phyloP scores from a whole-genome alignment of 1,140 invertebrate species.

The Drosophila ananassae region DNA sequence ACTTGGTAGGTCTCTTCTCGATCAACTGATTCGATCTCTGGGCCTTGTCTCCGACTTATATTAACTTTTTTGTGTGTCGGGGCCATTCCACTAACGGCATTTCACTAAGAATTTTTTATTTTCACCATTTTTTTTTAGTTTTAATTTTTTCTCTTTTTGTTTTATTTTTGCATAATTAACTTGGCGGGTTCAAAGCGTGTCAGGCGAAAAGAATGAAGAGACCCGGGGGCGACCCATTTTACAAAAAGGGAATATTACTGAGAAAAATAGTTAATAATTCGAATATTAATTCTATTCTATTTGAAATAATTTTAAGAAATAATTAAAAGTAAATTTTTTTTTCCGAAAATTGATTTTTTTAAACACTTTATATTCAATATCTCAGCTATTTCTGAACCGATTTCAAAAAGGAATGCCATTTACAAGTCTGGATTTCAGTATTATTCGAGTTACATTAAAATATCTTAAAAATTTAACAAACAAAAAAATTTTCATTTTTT shows the following conservation, averaged over 20 bases:
- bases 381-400: too few species aligned
- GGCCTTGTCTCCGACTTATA: conserved; percentile 35
- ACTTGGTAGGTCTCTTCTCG: conserved; percentile 16
- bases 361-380: too few species aligned
- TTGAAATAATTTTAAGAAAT: too few species aligned
- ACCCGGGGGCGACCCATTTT: conserved; percentile 39
- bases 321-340: background rate
- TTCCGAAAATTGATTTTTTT: too few species aligned
- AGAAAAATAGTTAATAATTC: background rate
- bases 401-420: too few species aligned
- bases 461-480: too few species aligned
- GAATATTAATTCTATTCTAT: background rate
- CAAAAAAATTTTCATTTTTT: too few species aligned
- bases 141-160: conserved; percentile 4
- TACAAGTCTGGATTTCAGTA: too few species aligned
- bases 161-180: conserved; percentile 58
- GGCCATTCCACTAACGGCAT: conserved; percentile 49
- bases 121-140: conserved; percentile 9
- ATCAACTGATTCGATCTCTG: conserved; percentile 48
- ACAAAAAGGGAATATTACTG: background rate
- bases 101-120: conserved; percentile 11
- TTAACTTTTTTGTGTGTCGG: conserved; percentile 29
- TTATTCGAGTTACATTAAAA: too few species aligned
- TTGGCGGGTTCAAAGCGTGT: conserved; percentile 49
- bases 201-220: conserved; percentile 17